These are phyloP conservation scores for Tethya wilhelma DNA, from an alignment of 37 sponge, comb jelly and placozoan species.

Conservation along the genomic window DNA sequence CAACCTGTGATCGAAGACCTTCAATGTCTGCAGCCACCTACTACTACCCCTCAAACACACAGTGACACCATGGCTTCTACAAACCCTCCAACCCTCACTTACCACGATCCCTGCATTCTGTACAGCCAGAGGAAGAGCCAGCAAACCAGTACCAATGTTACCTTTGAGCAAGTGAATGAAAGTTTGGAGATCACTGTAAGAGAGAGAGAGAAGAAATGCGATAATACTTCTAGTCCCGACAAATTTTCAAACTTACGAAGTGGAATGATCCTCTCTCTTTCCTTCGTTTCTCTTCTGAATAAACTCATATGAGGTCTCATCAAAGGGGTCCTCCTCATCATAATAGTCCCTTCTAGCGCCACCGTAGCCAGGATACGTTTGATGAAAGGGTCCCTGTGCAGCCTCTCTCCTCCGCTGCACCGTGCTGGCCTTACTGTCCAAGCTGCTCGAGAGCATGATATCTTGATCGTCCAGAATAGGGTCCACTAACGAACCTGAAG, in stretches of 20 bases:
- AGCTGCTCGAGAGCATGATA: not conserved
- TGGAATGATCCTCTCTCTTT: conserved; percentile 33
- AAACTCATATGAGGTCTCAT: not conserved
- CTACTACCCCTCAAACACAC: too few relatives aligned
- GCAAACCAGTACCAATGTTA: conserved; percentile 92
- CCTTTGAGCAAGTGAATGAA: conserved; percentile 86
- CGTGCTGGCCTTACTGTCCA: not conserved
- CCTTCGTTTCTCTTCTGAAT: conserved; percentile 4
- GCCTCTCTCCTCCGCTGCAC: conserved; percentile 14
- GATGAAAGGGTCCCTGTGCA: conserved; percentile 9
- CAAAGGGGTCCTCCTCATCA: not conserved
- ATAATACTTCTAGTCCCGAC: not conserved
- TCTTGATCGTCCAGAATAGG: conserved; percentile 24
- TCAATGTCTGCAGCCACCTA: too few relatives aligned
- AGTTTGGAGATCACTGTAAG: conserved; percentile 73
- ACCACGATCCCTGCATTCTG: conserved; percentile 79
- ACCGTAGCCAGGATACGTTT: too few relatives aligned
- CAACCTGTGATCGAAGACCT: too few relatives aligned
- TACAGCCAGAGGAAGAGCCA: conserved; percentile 83
- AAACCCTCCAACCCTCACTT: conserved; percentile 18
- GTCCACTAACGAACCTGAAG: not conserved
- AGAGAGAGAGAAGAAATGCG: not conserved
- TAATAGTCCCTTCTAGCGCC: too few relatives aligned
- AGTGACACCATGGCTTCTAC: not conserved
- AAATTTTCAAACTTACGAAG: conserved; percentile 11